These are phyloP conservation scores for Sesamia nonagrioides DNA, from an alignment of 1,140 invertebrate species.

Conservation along the genomic window DNA sequence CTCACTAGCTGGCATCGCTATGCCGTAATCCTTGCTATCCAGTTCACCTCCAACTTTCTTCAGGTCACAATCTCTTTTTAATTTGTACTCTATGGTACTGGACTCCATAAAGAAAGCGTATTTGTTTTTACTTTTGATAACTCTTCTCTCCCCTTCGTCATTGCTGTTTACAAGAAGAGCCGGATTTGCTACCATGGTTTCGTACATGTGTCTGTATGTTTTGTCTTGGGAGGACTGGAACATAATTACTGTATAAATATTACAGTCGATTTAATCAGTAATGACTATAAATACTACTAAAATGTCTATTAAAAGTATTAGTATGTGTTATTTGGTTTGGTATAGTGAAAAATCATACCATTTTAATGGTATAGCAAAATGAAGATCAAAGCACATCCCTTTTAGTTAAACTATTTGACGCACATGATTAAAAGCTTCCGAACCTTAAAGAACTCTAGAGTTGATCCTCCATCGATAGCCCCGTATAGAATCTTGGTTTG, in stretches of 20 bases:
- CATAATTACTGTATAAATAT: not conserved
- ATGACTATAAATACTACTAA: too few relatives aligned
- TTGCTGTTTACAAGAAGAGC: conserved; percentile 93
- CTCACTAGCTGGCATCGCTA: conserved; percentile 92
- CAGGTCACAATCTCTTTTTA: conserved; percentile 92
- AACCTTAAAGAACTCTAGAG: conserved; percentile 92
- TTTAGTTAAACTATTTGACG: too few relatives aligned
- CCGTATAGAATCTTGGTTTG: conserved; percentile 97
- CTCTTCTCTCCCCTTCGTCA: conserved; percentile 94
- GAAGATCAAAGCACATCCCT: too few relatives aligned
- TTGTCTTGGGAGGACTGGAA: conserved; percentile 80
- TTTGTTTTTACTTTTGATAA: conserved; percentile 89
- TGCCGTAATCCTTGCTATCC: conserved; percentile 95
- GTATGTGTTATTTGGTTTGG: too few relatives aligned
- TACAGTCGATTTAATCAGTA: too few relatives aligned
- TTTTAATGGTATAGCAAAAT: too few relatives aligned
- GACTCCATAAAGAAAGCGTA: conserved; percentile 97
- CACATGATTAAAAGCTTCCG: conserved; percentile 57
- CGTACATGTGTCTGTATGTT: conserved; percentile 87
- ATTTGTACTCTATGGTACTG: conserved; percentile 92
- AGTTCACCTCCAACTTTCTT: conserved; percentile 93
- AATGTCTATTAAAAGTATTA: too few relatives aligned
- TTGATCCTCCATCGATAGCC: conserved; percentile 92
- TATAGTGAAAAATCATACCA: too few relatives aligned
- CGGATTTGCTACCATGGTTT: conserved; percentile 90